Percentiles rank a stretch among this genome's conserved stretches.
Evolutionary conservation across 2,113 vertebrate genomes (phyloP).

Genomic region (Percina caprodes): DNA sequence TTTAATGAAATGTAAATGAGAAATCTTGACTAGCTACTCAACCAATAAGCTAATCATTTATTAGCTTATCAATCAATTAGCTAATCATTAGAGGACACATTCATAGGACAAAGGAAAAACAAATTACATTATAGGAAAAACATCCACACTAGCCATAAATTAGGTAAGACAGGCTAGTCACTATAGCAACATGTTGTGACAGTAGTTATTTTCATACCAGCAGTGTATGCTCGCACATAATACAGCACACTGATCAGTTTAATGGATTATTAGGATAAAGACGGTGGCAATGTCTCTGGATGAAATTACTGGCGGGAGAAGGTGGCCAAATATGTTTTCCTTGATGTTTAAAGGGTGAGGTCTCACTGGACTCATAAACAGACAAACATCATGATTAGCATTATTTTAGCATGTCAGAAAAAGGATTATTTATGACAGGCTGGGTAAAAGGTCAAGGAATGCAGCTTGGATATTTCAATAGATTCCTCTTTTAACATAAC

Average conservation of each 20-base stretch:
- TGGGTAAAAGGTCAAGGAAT: not conserved
- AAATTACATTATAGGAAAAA: conserved; percentile 3
- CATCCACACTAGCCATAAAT: not conserved
- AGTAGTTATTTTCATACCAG: conserved; percentile 24
- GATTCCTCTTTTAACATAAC: conserved; percentile 1
- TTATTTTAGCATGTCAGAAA: not conserved
- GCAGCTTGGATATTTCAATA: not conserved
- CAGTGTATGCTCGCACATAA: conserved; percentile 7
- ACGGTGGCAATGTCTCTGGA: conserved; percentile 1
- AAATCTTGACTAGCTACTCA: conserved; percentile 2
- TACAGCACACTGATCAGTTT: conserved; percentile 44
- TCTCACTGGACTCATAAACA: conserved; percentile 8
- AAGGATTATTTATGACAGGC: conserved; percentile 12
- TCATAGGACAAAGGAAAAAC: not conserved
- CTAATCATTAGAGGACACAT: not conserved
- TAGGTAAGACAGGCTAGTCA: not conserved
- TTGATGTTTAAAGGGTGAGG: not conserved
- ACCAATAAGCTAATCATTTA: not conserved
- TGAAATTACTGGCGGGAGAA: conserved; percentile 20
- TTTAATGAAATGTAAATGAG: not conserved
- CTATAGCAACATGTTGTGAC: conserved; percentile 39
- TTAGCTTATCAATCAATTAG: conserved; percentile 10
- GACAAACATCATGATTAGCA: conserved; percentile 7
- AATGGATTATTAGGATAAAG: conserved; percentile 53
- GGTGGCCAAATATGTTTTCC: conserved; percentile 21